phyloP scores from a whole-genome alignment of 2,113 vertebrate species.

The Leptobrachium leishanense region DNA sequence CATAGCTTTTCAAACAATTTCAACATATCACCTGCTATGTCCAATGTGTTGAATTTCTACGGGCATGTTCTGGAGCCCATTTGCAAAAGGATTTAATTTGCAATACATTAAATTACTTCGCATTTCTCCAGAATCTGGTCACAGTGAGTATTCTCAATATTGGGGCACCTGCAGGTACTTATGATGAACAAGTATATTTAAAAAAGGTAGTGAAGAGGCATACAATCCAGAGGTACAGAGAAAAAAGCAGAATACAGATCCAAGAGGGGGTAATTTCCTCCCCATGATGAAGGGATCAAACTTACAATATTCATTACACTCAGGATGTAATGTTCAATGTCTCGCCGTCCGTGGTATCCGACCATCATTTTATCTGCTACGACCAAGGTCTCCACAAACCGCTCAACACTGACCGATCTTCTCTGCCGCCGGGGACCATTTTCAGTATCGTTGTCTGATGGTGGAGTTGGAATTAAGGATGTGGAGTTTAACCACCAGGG shows the following conservation, averaged over 20 bases:
- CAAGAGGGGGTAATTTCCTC: not conserved
- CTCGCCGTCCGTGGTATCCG: slow-evolving; percentile 96
- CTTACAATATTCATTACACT: slow-evolving; percentile 99
- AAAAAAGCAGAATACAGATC: not conserved
- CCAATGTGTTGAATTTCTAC: too few species aligned
- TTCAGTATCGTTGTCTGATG: slow-evolving; percentile 61
- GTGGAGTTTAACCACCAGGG: slow-evolving; percentile 71
- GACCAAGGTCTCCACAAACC: slow-evolving; percentile 95
- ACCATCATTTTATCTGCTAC: slow-evolving; percentile 99
- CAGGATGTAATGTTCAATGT: slow-evolving; percentile 97
- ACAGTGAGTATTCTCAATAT: too few species aligned
- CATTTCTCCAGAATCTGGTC: too few species aligned
- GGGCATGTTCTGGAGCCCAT: too few species aligned
- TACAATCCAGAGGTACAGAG: too few species aligned
- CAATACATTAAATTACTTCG: too few species aligned
- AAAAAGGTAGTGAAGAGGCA: too few species aligned
- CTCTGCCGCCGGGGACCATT: slow-evolving; percentile 68
- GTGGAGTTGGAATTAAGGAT: slow-evolving; percentile 59
- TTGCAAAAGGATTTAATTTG: too few species aligned
- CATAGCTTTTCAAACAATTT: too few species aligned
- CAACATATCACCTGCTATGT: too few species aligned
- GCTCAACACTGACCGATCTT: slow-evolving; percentile 90
- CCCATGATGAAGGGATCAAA: slow-evolving; percentile 74
- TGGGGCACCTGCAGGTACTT: too few species aligned
- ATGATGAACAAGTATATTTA: too few species aligned